These are phyloP conservation scores for Dromius quadrimaculatus DNA, from an alignment of 2,888 invertebrate genomes.

Conservation along the genomic window DNA sequence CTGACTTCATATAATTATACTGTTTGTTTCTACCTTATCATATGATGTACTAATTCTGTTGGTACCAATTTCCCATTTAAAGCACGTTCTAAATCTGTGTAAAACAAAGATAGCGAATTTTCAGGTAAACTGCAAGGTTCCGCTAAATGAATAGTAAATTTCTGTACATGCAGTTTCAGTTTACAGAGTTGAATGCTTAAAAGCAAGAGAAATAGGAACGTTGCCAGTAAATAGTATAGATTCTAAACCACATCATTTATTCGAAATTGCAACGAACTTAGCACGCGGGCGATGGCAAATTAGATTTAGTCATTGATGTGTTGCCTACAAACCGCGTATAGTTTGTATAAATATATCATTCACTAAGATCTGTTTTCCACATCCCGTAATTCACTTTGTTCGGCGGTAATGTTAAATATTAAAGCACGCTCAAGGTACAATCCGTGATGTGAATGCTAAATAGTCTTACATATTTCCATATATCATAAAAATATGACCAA, in stretches of 20 bases:
- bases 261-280: constrained; percentile 14
- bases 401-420: not conserved
- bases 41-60: no score
- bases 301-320: constrained; percentile 23
- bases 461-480: not conserved
- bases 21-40: no score
- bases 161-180: no score
- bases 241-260: constrained; percentile 15
- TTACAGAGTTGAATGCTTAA: no score
- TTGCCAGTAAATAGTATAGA: not conserved
- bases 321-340: constrained; percentile 11
- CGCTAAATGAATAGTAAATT: not conserved
- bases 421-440: not conserved
- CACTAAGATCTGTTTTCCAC: constrained; percentile 16
- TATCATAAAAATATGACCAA: not conserved
- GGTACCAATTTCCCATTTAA: no score
- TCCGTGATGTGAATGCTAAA: not conserved
- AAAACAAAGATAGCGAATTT: no score
- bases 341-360: constrained; percentile 23
- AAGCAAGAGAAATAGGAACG: not conserved
- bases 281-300: constrained; percentile 4
- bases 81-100: no score
- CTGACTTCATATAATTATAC: no score
- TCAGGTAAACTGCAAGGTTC: not conserved
- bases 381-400: constrained; percentile 24